phyloP scores from a whole-genome alignment of 2,113 vertebrate species.

The Anarhynchus alexandrinus region DNA sequence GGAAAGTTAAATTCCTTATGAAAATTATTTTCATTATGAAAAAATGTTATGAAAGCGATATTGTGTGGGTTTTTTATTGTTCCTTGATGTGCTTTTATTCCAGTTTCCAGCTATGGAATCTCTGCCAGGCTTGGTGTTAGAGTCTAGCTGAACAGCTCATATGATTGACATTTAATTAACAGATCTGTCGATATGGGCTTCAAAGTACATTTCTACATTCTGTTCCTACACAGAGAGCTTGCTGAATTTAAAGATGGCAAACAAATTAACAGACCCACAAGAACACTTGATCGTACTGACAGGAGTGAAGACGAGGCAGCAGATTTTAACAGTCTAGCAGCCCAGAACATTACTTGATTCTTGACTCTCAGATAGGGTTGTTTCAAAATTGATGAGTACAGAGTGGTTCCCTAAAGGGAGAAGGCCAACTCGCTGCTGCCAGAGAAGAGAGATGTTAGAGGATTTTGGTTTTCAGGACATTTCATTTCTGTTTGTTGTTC shows the following conservation, averaged over 20 bases:
- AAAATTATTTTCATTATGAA: background rate
- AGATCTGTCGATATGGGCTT: background rate
- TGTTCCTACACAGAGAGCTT: background rate
- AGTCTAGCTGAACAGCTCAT: background rate
- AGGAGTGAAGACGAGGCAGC: background rate
- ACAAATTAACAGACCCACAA: background rate
- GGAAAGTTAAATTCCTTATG: background rate
- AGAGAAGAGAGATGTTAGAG: background rate
- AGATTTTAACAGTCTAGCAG: background rate
- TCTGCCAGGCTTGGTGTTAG: background rate
- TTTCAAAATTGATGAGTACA: background rate
- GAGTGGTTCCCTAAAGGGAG: background rate
- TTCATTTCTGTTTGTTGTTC: background rate
- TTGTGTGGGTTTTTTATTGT: background rate
- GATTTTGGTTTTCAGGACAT: background rate
- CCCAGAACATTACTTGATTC: background rate
- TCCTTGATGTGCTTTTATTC: background rate
- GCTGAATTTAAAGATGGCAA: background rate
- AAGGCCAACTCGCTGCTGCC: background rate
- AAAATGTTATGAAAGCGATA: background rate
- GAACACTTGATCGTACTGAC: background rate
- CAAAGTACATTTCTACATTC: background rate
- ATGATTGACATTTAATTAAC: slow-evolving; percentile 2
- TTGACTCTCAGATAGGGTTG: background rate
- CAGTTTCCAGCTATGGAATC: background rate